These are phyloP conservation scores for Bombus affinis DNA, from an alignment of 1,140 invertebrate genomes.

Conservation along the genomic window DNA sequence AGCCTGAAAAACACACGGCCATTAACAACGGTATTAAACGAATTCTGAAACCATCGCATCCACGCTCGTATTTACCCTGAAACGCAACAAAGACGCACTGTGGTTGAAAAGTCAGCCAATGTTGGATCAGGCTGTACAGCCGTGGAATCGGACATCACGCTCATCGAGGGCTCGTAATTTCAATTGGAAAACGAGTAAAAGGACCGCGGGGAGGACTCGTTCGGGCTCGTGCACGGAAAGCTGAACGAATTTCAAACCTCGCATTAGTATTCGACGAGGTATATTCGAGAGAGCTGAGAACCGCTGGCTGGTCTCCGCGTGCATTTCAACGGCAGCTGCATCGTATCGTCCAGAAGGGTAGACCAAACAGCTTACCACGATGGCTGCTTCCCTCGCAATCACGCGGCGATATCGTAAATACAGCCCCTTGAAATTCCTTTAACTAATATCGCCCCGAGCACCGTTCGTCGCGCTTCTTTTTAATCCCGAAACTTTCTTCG, in stretches of 20 bases:
- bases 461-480: slow-evolving; percentile 6
- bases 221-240: slow-evolving; percentile 27
- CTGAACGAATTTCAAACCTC: background rate
- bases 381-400: slow-evolving; percentile 46
- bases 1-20: too few relatives aligned
- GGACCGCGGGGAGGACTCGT: background rate
- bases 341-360: slow-evolving; percentile 21
- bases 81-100: background rate
- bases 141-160: slow-evolving; percentile 8
- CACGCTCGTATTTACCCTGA: background rate
- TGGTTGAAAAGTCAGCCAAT: too few relatives aligned
- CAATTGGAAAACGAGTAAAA: slow-evolving; percentile 32
- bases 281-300: background rate
- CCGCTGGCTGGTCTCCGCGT: background rate
- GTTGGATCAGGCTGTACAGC: background rate
- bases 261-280: slow-evolving; percentile 13
- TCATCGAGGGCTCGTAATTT: slow-evolving; percentile 15
- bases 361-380: slow-evolving; percentile 23
- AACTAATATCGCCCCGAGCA: slow-evolving; percentile 33
- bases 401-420: slow-evolving; percentile 57
- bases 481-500: slow-evolving; percentile 1
- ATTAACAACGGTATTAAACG: too few relatives aligned
- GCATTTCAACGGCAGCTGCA: slow-evolving; percentile 47
- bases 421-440: slow-evolving; percentile 17
- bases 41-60: background rate